Conservation (phyloP, 2,888 invertebrate genomes). For the Calameuta idolon region DNA sequence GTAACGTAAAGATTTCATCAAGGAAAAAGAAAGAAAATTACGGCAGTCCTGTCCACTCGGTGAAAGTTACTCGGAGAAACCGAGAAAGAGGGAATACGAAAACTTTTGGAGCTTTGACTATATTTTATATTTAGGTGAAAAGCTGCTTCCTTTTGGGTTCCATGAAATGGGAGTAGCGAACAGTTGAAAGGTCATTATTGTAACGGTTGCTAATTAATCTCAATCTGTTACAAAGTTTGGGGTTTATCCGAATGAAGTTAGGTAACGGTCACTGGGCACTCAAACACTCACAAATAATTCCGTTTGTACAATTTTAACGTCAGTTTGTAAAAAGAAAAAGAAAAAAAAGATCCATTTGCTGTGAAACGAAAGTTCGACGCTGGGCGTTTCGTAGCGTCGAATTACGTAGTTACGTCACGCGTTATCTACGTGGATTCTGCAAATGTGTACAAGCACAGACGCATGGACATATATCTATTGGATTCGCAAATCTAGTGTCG, state of each 20-base stretch:
- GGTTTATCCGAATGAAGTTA: background rate
- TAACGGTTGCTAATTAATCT: background rate
- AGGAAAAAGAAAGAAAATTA: background rate
- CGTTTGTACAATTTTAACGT: constrained; percentile 38
- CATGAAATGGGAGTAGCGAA: background rate
- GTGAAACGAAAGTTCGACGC: constrained; percentile 38
- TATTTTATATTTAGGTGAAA: background rate
- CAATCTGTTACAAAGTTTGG: background rate
- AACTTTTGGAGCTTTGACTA: background rate
- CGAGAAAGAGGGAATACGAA: background rate
- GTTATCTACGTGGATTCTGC: background rate
- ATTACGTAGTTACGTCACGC: background rate
- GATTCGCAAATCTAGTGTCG: background rate
- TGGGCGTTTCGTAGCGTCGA: background rate
- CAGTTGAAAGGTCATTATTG: background rate
- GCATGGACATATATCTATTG: background rate
- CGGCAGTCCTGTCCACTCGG: background rate
- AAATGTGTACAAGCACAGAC: background rate
- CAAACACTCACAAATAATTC: background rate
- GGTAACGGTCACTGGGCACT: background rate
- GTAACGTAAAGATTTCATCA: background rate
- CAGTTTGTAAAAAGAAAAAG: constrained; percentile 29
- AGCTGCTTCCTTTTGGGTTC: background rate
- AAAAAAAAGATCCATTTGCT: constrained; percentile 45
- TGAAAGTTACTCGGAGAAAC: background rate